Evolutionary conservation across 2,113 vertebrate genomes (phyloP).

Genomic region (Salvator merianae): DNA sequence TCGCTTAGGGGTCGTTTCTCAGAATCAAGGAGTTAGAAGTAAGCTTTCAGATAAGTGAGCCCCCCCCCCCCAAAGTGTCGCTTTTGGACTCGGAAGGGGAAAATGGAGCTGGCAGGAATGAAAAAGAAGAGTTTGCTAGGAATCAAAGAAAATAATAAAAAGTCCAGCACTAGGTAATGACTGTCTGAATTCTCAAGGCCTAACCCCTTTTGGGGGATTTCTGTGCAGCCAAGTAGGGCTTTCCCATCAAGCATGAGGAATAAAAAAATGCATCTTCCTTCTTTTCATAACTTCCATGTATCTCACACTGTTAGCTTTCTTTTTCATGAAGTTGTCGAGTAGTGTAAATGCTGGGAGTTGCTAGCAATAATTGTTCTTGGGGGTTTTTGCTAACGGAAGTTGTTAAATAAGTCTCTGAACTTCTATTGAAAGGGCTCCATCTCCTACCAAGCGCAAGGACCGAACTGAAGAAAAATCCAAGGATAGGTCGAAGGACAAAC

Average conservation of each 20-base stretch:
- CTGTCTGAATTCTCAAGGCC: slow-evolving; percentile 63
- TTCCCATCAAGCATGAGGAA: slow-evolving; percentile 38
- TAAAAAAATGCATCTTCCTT: background rate
- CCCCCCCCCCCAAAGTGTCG: slow-evolving; percentile 56
- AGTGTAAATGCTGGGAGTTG: background rate
- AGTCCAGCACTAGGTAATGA: slow-evolving; percentile 71
- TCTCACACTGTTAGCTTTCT: background rate
- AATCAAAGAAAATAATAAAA: slow-evolving; percentile 74
- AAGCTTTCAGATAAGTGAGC: slow-evolving; percentile 71
- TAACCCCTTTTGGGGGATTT: slow-evolving; percentile 5
- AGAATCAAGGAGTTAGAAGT: slow-evolving; percentile 65
- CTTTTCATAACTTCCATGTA: background rate
- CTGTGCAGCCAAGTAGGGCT: slow-evolving; percentile 24
- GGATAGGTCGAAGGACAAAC: slow-evolving; percentile 94
- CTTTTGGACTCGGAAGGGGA: slow-evolving; percentile 69
- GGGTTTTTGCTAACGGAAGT: background rate
- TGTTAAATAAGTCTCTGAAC: background rate
- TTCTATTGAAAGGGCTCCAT: slow-evolving; percentile 86
- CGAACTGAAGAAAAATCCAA: slow-evolving; percentile 91
- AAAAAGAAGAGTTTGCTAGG: slow-evolving; percentile 77
- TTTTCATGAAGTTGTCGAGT: slow-evolving; percentile 20
- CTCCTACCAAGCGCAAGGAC: slow-evolving; percentile 94
- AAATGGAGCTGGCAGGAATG: slow-evolving; percentile 73
- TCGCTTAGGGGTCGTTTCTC: slow-evolving; percentile 71
- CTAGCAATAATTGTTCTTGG: background rate